Base-by-base conservation (phyloP, 1,140 invertebrate species). In the Chironomus striatipennis region DNA sequence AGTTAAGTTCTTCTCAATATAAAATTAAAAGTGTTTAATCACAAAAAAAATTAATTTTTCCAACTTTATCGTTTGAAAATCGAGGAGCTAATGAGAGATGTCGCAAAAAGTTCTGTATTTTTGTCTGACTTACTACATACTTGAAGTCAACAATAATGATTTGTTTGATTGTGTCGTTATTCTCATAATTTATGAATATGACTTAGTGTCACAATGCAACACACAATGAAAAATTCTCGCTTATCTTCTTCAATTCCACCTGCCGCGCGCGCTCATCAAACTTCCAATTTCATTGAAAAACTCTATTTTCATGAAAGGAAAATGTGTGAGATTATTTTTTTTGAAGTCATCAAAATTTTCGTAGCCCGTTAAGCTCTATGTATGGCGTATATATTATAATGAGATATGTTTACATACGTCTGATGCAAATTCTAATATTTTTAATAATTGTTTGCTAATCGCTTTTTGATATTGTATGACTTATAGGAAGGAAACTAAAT, bases 401-500 rank as follows among this genome's bases (percentile, higher is more conserved):
- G 24, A 34, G 24, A 34, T 34, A 34, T 34, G 24, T 34, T 34
- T 34, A 34, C 24, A 34, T 34, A 2, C 24, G 24, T 34, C 24
- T 34, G 24, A 34, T 34, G 24, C 24, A 34, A 34, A 34, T 34
- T 34, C 5, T 34, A 34, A 34, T 57, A 57, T 12, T 57, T 34
- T 34, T 34, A 34, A 34, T 57, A 57, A 57, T 57, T 57, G 47
- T 57, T 57, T 15, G 12, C 12, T 57, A 57, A 57, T 57, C 9
- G n/a, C 47, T 57, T 57, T 57, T 57, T 57, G 47, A 57, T 57
- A n/a, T n/a, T n/a, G n/a, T n/a, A 57, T 15, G 96, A 34, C 95
- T 2, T 2, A 34, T 34, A 34, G 24, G 24, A 34, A 34, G 24
- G 24, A 34, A 34, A 34, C 24, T 34, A 34, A 34, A 34, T 34